Conservation (phyloP, 2,888 invertebrate species). For the Dilophus febrilis region DNA sequence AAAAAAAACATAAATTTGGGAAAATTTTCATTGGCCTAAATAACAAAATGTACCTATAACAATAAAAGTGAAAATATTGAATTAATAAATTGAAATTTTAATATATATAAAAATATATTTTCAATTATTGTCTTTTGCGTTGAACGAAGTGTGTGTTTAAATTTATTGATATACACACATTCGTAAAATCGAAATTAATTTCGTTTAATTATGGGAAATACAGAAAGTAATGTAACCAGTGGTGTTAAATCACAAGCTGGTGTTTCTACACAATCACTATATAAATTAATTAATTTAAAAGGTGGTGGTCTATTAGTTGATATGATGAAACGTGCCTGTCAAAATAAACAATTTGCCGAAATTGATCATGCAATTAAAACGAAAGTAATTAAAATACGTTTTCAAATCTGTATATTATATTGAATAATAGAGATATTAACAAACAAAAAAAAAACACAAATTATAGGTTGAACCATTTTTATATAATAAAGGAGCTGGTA, state of each 20-base stretch:
- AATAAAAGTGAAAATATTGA: too few relatives aligned
- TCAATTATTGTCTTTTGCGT: too few relatives aligned
- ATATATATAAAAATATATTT: too few relatives aligned
- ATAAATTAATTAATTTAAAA: conserved; percentile 80
- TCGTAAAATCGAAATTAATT: too few relatives aligned
- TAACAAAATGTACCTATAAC: too few relatives aligned
- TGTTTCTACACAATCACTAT: conserved; percentile 63
- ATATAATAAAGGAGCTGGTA: conserved; percentile 85
- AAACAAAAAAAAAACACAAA: not conserved
- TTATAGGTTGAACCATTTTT: conserved; percentile 63
- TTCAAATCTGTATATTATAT: not conserved
- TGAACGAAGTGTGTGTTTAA: too few relatives aligned
- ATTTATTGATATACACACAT: too few relatives aligned
- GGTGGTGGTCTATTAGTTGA: conserved; percentile 87
- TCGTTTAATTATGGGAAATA: conserved; percentile 81
- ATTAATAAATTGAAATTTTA: too few relatives aligned
- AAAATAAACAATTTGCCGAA: conserved; percentile 80
- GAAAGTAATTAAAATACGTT: conserved; percentile 30
- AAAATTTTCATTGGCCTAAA: too few relatives aligned
- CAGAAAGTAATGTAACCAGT: conserved; percentile 77
- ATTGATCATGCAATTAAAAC: conserved; percentile 84
- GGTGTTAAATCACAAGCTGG: conserved; percentile 93
- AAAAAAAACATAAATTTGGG: too few relatives aligned
- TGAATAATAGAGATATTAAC: not conserved
- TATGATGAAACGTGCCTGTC: conserved; percentile 79